These are phyloP conservation scores for Ctenodactylus gundi DNA, from an alignment of 2,113 vertebrate species.

Conservation along the genomic window DNA sequence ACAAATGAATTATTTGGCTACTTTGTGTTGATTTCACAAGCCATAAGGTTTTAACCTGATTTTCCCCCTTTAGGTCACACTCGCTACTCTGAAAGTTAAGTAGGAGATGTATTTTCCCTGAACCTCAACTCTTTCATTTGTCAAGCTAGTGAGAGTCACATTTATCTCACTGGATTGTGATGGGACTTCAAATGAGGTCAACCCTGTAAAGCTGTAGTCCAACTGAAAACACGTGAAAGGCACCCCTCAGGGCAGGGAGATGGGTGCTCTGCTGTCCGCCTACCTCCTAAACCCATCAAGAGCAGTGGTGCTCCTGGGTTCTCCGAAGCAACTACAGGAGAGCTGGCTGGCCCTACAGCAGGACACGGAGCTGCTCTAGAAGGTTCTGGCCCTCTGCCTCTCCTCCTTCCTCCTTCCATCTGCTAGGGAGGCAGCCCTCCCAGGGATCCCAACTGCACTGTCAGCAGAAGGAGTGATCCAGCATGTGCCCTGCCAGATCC, in stretches of 20 bases:
- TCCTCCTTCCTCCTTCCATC: background rate
- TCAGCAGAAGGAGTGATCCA: background rate
- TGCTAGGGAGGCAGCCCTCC: background rate
- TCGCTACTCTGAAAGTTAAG: background rate
- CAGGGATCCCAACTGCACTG: background rate
- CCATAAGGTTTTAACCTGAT: constrained; percentile 26
- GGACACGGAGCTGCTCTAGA: background rate
- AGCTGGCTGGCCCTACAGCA: background rate
- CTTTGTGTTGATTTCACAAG: constrained; percentile 41
- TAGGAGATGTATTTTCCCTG: background rate
- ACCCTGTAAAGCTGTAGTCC: background rate
- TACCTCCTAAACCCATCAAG: background rate
- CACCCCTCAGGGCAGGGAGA: background rate
- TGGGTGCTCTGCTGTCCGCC: background rate
- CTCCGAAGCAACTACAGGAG: background rate
- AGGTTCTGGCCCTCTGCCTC: background rate
- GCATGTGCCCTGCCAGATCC: background rate
- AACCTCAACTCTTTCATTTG: background rate
- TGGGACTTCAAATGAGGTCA: constrained; percentile 28
- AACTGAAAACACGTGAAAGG: background rate
- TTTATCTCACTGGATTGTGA: background rate
- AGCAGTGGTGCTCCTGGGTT: background rate
- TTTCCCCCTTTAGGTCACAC: background rate
- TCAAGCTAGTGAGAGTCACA: background rate
- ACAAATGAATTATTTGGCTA: constrained; percentile 45